Conservation (phyloP, 2,113 vertebrate genomes). For the Alethe diademata region DNA sequence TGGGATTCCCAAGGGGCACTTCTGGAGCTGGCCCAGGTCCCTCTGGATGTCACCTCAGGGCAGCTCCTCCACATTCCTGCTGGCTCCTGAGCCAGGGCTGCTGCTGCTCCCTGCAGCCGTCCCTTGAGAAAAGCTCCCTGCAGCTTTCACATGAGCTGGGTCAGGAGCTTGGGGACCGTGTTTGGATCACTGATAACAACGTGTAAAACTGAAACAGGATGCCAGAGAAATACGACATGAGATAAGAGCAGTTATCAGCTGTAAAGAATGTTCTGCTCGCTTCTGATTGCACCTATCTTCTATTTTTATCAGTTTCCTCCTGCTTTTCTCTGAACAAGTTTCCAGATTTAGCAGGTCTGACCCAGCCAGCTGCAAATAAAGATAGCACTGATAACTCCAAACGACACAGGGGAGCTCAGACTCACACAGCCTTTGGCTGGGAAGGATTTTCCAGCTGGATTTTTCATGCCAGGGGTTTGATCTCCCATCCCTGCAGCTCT, state of each 20-base stretch:
- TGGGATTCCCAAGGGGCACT: accelerated
- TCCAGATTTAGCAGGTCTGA: constrained; percentile 25
- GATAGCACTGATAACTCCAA: constrained; percentile 4
- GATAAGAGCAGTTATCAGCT: not conserved
- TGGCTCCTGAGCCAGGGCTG: not conserved
- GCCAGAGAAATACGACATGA: not conserved
- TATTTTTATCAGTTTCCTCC: constrained; percentile 32
- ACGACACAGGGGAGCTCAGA: not conserved
- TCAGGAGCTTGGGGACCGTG: not conserved
- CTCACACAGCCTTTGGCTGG: not conserved
- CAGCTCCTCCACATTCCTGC: not conserved
- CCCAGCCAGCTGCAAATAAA: constrained; percentile 22
- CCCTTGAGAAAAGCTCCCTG: not conserved
- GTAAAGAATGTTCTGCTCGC: constrained; percentile 35
- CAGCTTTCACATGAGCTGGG: not conserved
- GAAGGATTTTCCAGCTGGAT: not conserved
- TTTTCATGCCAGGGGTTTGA: not conserved
- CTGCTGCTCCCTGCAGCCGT: not conserved
- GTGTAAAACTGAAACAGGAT: constrained; percentile 42
- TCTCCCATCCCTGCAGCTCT: not conserved
- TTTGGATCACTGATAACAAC: not conserved
- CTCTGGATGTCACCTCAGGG: not conserved
- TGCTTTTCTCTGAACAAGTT: not conserved
- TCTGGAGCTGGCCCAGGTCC: not conserved
- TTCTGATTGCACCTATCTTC: constrained; percentile 30